Base-by-base conservation (phyloP, 92 coral and sea anemone genomes). In the Galaxea fascicularis region DNA sequence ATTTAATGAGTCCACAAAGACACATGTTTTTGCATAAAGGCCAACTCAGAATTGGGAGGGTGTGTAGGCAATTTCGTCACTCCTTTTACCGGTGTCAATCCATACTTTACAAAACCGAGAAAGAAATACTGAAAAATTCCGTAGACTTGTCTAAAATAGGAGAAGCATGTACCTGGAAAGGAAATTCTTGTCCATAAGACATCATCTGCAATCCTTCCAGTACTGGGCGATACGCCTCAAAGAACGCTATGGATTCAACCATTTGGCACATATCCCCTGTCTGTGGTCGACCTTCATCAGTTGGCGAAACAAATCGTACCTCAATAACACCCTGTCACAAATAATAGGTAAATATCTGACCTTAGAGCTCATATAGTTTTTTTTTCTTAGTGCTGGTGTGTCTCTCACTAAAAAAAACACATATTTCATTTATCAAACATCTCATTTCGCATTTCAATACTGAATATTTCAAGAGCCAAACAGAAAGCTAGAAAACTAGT, bases 221-320 rank as follows among this genome's bases (percentile, higher is more conserved):
- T 35, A 94, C 95, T 18, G 83, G 98, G 46, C 92, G 94, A 85
- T 94, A 95, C 14, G 98, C 95, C 78, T 95, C 98, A 82, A 92
- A 95, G 68, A 94, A 95, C n/a, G 96, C 98, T 28, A 95, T 87
- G 11, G 98, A 90, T 73, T 95, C 98, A 56, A 94, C 98, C 98
- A 95, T 95, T 60, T 94, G 85, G 69, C 89, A 95, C n/a, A 82
- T 66, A 44, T 84, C 83, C n/a, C 74, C 91, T 0, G 90, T 80
- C 62, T 73, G 86, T 2, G 82, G 89, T 18, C 68, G 47, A 18
- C 73, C 77, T 69, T 85, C 86, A 62, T 91, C 66, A 24, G 83
- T 18, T 16, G 58, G 53, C 22, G 87, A 64, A 17, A 89, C 82
- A 83, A 95, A 95, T 8, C 75, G 80, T 16, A 95, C 88, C 16